A percentile compares a stretch with the other conserved stretches of the same genome.
These are phyloP conservation scores for Ceratoteleas bidentatus DNA, from an alignment of 1,140 invertebrate genomes.

Conservation along the genomic window DNA sequence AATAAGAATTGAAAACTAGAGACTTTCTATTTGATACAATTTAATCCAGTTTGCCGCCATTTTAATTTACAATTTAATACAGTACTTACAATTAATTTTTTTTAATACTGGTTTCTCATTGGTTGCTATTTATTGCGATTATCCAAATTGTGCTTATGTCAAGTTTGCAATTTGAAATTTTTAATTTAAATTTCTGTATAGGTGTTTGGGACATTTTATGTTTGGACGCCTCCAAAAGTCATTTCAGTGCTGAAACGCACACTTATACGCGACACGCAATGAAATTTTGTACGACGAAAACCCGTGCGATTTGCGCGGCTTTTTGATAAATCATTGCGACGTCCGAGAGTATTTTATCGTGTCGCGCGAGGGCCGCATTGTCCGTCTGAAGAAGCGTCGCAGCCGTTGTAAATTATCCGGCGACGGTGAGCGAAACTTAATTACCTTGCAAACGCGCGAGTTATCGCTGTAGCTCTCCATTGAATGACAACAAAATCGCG, in stretches of 20 bases:
- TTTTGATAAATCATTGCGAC: slow-evolving; percentile 56
- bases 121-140: too few relatives aligned
- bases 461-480: too few relatives aligned
- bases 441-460: slow-evolving; percentile 2
- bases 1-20: too few relatives aligned
- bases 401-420: slow-evolving; percentile 20
- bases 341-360: slow-evolving; percentile 20
- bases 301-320: slow-evolving; percentile 52
- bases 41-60: too few relatives aligned
- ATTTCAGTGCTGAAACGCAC: slow-evolving; percentile 68
- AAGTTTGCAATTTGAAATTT: neutral
- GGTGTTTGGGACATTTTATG: too few relatives aligned
- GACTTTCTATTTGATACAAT: too few relatives aligned
- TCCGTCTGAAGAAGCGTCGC: neutral
- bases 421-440: slow-evolving; percentile 10
- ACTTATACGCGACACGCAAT: slow-evolving; percentile 69
- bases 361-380: slow-evolving; percentile 1
- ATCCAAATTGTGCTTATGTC: neutral
- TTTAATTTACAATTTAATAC: too few relatives aligned
- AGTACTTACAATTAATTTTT: too few relatives aligned
- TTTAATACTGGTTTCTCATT: too few relatives aligned
- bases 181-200: too few relatives aligned
- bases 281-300: slow-evolving; percentile 68
- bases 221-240: slow-evolving; percentile 62
- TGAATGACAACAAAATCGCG: too few relatives aligned